Conservation (phyloP, 2,888 invertebrate genomes). For the Zhengitettix transpicula region DNA sequence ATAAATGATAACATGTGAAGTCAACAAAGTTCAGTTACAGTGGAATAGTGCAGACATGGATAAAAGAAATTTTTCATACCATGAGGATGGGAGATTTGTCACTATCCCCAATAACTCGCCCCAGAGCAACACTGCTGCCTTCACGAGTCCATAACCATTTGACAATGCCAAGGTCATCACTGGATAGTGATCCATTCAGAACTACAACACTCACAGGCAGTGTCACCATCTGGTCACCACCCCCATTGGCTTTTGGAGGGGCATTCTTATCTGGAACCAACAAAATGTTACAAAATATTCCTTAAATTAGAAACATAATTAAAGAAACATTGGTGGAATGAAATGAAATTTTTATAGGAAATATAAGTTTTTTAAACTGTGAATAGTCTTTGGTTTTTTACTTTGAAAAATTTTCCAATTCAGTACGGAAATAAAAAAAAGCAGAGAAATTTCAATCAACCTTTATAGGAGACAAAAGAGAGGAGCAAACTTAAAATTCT, state of each 20-base stretch:
- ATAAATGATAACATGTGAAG: too few species aligned
- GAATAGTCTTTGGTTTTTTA: neutral
- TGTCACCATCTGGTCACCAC: slow-evolving; percentile 62
- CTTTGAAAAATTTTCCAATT: too few species aligned
- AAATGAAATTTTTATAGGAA: neutral
- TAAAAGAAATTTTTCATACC: slow-evolving; percentile 27
- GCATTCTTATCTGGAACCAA: slow-evolving; percentile 61
- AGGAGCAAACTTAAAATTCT: too few species aligned
- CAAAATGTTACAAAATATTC: neutral
- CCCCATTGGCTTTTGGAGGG: slow-evolving; percentile 75
- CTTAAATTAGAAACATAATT: too few species aligned
- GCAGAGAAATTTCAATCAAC: too few species aligned
- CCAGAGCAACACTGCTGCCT: slow-evolving; percentile 63
- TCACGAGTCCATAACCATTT: slow-evolving; percentile 72
- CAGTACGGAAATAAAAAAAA: too few species aligned
- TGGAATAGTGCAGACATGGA: neutral
- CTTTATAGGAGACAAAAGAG: too few species aligned
- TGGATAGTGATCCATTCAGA: slow-evolving; percentile 70
- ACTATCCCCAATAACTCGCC: slow-evolving; percentile 58
- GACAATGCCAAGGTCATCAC: slow-evolving; percentile 73
- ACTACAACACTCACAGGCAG: slow-evolving; percentile 59
- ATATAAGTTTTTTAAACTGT: neutral
- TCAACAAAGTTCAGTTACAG: too few species aligned
- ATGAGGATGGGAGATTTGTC: slow-evolving; percentile 63
- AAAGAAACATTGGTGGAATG: neutral